phyloP scores from a whole-genome alignment of 2,797 vertebrate species.

The Harpagifer antarcticus region DNA sequence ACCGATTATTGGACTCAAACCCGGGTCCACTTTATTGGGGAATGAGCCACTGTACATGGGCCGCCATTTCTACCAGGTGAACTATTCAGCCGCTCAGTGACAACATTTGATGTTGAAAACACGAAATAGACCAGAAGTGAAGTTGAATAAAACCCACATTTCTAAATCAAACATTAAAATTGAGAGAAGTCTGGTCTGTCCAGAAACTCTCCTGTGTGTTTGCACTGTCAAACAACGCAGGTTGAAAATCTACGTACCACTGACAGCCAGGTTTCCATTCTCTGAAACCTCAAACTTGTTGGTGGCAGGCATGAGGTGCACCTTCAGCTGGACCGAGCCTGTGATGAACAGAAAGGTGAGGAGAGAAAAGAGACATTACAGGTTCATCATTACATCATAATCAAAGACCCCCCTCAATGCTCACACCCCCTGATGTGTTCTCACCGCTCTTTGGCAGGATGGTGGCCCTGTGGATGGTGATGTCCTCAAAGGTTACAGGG shows the following conservation, averaged over 20 bases:
- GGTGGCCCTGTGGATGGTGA: conserved; percentile 94
- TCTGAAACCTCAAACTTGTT: conserved; percentile 94
- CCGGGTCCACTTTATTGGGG: neutral
- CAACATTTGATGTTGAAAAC: too few species aligned
- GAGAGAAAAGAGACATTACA: neutral
- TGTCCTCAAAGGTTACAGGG: conserved; percentile 91
- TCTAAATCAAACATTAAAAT: too few species aligned
- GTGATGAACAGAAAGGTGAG: neutral
- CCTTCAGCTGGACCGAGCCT: conserved; percentile 91
- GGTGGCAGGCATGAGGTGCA: conserved; percentile 93
- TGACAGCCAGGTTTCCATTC: conserved; percentile 91
- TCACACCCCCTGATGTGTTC: conserved; percentile 7
- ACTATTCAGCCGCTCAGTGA: too few species aligned
- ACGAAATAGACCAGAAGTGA: too few species aligned
- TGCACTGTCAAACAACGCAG: neutral
- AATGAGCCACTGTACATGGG: too few species aligned
- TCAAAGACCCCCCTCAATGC: neutral
- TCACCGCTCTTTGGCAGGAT: conserved; percentile 93
- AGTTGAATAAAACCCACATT: too few species aligned
- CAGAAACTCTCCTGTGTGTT: too few species aligned
- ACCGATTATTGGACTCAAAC: neutral
- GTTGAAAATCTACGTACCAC: conserved; percentile 84
- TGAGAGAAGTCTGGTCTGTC: too few species aligned
- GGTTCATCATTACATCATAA: neutral
- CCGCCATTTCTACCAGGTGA: too few species aligned